Evolutionary conservation across 2,113 vertebrate genomes (phyloP), one percentile per base, ranked within the genome.

Genomic region (Sula dactylatra): DNA sequence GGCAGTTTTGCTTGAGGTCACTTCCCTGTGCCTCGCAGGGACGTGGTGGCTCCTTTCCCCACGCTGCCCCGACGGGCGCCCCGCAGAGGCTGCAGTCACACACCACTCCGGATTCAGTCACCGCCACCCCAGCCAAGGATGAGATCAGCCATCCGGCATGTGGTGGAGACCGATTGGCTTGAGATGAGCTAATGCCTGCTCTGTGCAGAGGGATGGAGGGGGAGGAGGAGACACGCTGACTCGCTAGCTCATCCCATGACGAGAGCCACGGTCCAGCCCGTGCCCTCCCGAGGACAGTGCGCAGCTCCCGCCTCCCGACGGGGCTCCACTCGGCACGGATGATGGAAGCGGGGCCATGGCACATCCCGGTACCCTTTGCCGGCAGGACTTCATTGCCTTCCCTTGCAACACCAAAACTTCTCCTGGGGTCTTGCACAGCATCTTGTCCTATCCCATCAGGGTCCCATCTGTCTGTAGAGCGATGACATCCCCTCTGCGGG

Each of bases 391-490:
- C 69, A 32, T 65, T 72, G 93, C 94, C 91, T 93, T 96, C 91
- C 92, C 80, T 11, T 11, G 24, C 2, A 2, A 56, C 62, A 80
- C 47, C 11, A 10, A 92, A 45, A 87, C 80, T 95, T 95, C 90
- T 95, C 93, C 91, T 25, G 12, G 86, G 94, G 88, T 88, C 96
- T 7, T 50, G 90, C 82, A 82, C 88, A 92, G 94, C 80, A 82
- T 56, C 77, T 83, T 3, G 0, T 69, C 87, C 94, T 89, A 81
- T 73, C 90, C 96, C 97, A 93, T 90, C 97, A 85, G 84, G 55
- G 94, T 87, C 95, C 98, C 98, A 86, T 98, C 98, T 98, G 98
- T 97, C 96, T 84, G 80, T 52, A 14, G 76, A 86, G 96, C 19
- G 16, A 98, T 97, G 98, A 96, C 96, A 96, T 97, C 89, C 82